Conservation (phyloP, 2,888 invertebrate species). For the Thera britannica region DNA sequence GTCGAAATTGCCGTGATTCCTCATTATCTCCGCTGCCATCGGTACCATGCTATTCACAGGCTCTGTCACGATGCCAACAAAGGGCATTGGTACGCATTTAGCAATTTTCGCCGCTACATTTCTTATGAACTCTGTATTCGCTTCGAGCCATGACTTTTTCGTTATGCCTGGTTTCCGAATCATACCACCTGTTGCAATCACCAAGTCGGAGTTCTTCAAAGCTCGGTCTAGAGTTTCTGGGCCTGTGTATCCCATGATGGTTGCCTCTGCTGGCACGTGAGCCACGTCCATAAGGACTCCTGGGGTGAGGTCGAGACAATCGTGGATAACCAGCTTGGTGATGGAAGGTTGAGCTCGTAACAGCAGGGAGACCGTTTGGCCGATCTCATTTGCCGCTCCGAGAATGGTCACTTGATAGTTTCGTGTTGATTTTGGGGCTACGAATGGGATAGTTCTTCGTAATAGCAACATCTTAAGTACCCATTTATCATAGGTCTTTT, state of each 20-base stretch:
- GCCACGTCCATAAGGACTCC: conserved; percentile 76
- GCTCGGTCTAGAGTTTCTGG: conserved; percentile 59
- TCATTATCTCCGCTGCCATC: conserved; percentile 73
- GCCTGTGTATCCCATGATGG: conserved; percentile 61
- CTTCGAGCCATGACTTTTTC: conserved; percentile 84
- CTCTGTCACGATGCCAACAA: conserved; percentile 74
- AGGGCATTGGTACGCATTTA: conserved; percentile 62
- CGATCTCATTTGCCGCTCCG: conserved; percentile 77
- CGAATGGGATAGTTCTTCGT: conserved; percentile 35
- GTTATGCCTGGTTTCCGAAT: conserved; percentile 85
- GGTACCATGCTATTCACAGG: conserved; percentile 76
- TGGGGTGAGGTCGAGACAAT: conserved; percentile 64
- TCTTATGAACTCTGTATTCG: conserved; percentile 71
- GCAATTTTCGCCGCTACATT: conserved; percentile 58
- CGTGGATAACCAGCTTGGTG: conserved; percentile 85
- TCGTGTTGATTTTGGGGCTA: conserved; percentile 35
- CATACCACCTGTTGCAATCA: conserved; percentile 87
- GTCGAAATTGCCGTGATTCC: conserved; percentile 80
- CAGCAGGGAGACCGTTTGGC: conserved; percentile 83
- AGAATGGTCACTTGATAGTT: conserved; percentile 67
- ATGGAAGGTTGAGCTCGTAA: conserved; percentile 84
- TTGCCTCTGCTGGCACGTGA: conserved; percentile 71
- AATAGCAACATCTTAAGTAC: conserved; percentile 40
- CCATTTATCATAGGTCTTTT: not conserved
- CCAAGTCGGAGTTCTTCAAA: conserved; percentile 85